Percentiles rank a stretch among this genome's conserved stretches.
These are phyloP conservation scores for Drosophila meridionalis DNA, from an alignment of 2,888 invertebrate species.

Conservation along the genomic window DNA sequence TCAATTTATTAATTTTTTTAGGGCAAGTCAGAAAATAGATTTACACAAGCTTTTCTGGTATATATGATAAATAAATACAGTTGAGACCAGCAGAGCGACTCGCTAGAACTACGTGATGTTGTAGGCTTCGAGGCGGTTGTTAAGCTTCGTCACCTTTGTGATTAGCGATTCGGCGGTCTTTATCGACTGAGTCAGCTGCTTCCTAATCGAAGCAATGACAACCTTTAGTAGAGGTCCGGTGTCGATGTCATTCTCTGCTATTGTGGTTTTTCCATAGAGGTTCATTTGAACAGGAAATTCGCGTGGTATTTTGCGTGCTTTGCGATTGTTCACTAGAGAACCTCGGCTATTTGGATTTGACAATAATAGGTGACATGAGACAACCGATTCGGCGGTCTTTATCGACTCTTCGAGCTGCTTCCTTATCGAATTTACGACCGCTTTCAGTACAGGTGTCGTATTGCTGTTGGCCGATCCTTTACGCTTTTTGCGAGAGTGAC, in stretches of 20 bases:
- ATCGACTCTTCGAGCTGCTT: not conserved
- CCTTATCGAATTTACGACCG: not conserved
- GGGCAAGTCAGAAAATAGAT: not conserved
- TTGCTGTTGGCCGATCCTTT: not conserved
- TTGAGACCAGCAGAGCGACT: not conserved
- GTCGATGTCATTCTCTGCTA: not conserved
- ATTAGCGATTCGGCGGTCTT: not conserved
- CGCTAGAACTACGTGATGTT: not conserved
- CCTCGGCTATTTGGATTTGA: not conserved
- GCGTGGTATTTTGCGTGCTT: not conserved
- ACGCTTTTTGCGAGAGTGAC: not conserved
- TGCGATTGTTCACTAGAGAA: not conserved
- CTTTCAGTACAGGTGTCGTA: not conserved
- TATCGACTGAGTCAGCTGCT: not conserved
- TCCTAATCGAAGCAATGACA: slow-evolving; percentile 2
- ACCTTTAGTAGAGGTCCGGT: not conserved
- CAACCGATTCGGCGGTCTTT: not conserved
- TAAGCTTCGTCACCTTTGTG: not conserved
- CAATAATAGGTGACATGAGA: not conserved
- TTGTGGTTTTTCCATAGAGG: not conserved
- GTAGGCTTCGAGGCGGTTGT: not conserved
- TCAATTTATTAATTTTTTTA: not conserved
- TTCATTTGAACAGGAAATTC: not conserved
- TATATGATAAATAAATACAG: not conserved
- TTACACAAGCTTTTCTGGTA: not conserved